These are phyloP conservation scores for Threskiornis aethiopicus DNA, from an alignment of 2,797 vertebrate species.

Conservation along the genomic window DNA sequence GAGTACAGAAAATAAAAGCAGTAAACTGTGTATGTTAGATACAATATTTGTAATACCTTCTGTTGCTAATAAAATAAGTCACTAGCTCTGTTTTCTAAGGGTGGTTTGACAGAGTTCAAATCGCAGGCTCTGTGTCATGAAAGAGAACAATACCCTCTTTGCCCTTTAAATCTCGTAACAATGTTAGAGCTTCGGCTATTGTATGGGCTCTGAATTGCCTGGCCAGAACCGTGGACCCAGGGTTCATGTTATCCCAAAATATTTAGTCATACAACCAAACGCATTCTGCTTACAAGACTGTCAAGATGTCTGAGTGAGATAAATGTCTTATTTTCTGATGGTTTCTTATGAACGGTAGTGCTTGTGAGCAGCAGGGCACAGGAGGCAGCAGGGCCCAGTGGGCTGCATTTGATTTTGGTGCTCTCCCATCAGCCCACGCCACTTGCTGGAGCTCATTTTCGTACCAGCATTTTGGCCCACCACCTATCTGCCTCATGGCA, in stretches of 20 bases:
- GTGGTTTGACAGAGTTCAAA: constrained; percentile 54
- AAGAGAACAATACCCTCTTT: constrained; percentile 32
- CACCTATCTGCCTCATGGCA: not conserved
- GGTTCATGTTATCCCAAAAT: constrained; percentile 36
- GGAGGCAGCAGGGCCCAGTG: not conserved
- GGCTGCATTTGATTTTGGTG: not conserved
- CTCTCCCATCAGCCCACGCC: not conserved
- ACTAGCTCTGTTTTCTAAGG: constrained; percentile 32
- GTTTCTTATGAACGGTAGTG: not conserved
- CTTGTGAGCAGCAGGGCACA: fast-evolving
- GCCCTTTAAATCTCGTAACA: constrained; percentile 30
- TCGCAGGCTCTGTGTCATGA: constrained; percentile 5
- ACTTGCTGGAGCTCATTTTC: not conserved
- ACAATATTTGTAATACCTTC: constrained; percentile 54
- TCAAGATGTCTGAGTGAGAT: not conserved
- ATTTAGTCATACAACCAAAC: constrained; percentile 12
- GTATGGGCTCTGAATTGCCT: not conserved
- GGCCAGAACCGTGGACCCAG: not conserved
- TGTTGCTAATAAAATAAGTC: constrained; percentile 62
- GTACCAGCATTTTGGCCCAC: not conserved
- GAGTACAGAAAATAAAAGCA: constrained; percentile 58
- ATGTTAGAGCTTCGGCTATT: not conserved
- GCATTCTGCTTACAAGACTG: not conserved
- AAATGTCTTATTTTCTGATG: not conserved
- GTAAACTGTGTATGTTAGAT: constrained; percentile 51